These are phyloP conservation scores for Pseudolaguvia tuberculata DNA, from an alignment of 2,113 vertebrate genomes.

Conservation along the genomic window DNA sequence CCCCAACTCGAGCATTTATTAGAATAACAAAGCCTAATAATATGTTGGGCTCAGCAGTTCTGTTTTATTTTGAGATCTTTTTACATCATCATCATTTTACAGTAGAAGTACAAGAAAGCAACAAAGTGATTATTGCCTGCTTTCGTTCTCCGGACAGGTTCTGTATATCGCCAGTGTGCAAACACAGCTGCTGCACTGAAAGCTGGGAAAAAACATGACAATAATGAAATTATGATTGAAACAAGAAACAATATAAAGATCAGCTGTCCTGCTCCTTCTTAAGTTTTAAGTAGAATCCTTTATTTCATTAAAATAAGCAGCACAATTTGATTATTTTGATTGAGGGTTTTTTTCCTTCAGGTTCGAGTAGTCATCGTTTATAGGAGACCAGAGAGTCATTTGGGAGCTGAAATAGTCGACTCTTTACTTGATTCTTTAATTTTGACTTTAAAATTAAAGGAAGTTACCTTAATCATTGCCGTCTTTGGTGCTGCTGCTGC, in stretches of 20 bases:
- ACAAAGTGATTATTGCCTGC: background rate
- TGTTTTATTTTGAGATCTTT: background rate
- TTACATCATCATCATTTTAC: constrained; percentile 6
- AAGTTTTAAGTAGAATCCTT: no score
- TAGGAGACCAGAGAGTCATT: background rate
- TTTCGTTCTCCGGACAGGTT: background rate
- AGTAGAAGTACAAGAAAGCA: background rate
- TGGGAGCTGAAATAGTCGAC: background rate
- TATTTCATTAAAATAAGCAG: no score
- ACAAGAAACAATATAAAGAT: background rate
- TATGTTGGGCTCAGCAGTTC: background rate
- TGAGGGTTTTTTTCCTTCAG: no score
- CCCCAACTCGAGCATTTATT: background rate
- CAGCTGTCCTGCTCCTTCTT: no score
- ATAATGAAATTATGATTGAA: no score
- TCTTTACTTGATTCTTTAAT: no score
- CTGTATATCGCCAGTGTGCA: background rate
- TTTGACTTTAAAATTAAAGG: background rate
- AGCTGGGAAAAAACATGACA: background rate
- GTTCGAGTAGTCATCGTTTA: no score
- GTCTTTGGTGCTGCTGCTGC: constrained; percentile 41
- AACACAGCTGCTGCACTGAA: background rate
- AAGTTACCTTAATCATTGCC: constrained; percentile 52
- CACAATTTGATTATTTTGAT: no score
- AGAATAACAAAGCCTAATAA: background rate